Evolutionary conservation across 2,797 vertebrate genomes (phyloP), one percentile per base, ranked within the genome.

Genomic region (Bradypodion ventrale): DNA sequence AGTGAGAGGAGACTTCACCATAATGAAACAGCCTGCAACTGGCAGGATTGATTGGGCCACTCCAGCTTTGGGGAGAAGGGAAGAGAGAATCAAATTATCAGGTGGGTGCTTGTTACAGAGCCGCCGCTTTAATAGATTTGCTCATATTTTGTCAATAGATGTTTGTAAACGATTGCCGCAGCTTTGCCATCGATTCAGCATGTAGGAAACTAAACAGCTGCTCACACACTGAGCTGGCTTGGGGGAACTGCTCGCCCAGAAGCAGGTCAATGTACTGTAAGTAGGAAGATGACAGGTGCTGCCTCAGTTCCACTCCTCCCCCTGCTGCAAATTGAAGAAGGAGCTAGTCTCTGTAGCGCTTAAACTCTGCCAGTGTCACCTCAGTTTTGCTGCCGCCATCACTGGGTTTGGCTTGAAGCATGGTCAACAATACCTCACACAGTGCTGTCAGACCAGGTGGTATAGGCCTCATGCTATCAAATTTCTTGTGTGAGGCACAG

Each of bases 81-180:
- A 86, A 79, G 79, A 66, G 75, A 84, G 92, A 93, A 95, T 94
- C 92, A 94, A 94, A 93, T 94, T 93, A 95, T 94, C 4, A 79
- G 93, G 94, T 91, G 90, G 88, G 81, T 79, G 84, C 92, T 89
- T 94, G 94, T 93, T 93, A 94, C 89, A 89, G 87, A 91, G 83
- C 84, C 72, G 85, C 91, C 78, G 84, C 91, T 92, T 92, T 94
- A 92, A 94, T 94, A 93, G 93, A 92, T 95, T 94, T 94, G 94
- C 90, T 94, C 92, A 93, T 93, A 92, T 93, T 94, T 93, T 91
- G 93, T 95, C 94, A 94, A 94, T 95, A 94, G 83, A 89, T 91
- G 90, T 90, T 92, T 78, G 89, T 92, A 88, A 94, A 92, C 88
- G 91, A 93, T 91, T 88, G 83, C 92, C 46, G 75, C 32, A 44